Evolutionary conservation across 2,888 invertebrate species (phyloP).

Genomic region (Neria commutata): DNA sequence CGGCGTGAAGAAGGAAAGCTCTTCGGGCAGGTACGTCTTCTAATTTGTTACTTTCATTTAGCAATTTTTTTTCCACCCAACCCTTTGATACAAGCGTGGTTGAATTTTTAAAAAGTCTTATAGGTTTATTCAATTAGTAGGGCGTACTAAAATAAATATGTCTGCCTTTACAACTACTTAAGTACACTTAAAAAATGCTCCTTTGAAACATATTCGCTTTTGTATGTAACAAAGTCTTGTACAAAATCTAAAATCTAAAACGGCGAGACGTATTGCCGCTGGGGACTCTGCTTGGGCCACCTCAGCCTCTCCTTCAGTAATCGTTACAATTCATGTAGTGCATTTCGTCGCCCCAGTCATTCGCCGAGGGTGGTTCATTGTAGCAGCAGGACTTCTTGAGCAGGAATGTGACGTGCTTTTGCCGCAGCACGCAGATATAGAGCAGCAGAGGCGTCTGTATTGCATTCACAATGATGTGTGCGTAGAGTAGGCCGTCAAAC

Average conservation of each 20-base stretch:
- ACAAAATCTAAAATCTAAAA: conserved; percentile 1
- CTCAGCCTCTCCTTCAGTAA: too few relatives aligned
- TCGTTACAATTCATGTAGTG: conserved; percentile 78
- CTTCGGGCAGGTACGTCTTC: conserved; percentile 81
- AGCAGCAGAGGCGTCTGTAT: conserved; percentile 76
- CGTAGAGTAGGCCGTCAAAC: conserved; percentile 75
- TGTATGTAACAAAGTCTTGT: conserved; percentile 1
- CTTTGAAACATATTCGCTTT: conserved; percentile 45
- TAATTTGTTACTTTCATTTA: conserved; percentile 27
- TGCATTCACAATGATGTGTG: conserved; percentile 77
- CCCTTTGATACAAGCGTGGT: neutral
- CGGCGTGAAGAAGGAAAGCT: conserved; percentile 83
- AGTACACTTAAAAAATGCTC: conserved; percentile 33
- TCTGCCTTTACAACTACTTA: conserved; percentile 13
- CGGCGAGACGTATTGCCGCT: too few relatives aligned
- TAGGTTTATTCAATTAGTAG: conserved; percentile 6
- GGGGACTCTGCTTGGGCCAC: too few relatives aligned
- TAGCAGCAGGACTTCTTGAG: conserved; percentile 82
- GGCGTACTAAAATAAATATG: conserved; percentile 11
- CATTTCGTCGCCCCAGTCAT: conserved; percentile 91
- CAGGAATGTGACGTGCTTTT: conserved; percentile 79
- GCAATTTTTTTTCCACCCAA: neutral
- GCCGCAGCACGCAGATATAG: conserved; percentile 78
- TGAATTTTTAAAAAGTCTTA: conserved; percentile 15
- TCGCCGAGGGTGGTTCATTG: conserved; percentile 72